Evolutionary conservation across 92 coral and sea anemone genomes (phyloP).

Genomic region (Chrysogorgia sp.): DNA sequence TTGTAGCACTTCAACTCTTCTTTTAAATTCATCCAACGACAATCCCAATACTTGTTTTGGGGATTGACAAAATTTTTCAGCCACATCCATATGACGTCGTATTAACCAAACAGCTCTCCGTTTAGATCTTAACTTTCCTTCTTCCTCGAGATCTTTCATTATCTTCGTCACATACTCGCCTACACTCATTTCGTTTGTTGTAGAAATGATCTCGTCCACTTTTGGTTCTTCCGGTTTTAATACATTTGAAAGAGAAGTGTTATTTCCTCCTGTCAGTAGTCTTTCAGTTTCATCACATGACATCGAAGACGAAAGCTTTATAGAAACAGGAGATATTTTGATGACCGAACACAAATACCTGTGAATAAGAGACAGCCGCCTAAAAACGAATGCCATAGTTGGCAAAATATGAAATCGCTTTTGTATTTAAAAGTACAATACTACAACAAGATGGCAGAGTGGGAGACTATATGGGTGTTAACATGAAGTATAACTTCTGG

Average conservation of each 20-base stretch:
- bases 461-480: no score
- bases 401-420: not conserved
- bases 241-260: not conserved
- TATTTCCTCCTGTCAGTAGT: constrained; percentile 47
- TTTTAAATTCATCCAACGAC: constrained; percentile 58
- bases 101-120: constrained; percentile 49
- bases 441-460: no score
- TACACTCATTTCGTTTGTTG: not conserved
- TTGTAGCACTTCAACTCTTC: constrained; percentile 67
- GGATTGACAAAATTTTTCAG: constrained; percentile 53
- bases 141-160: constrained; percentile 31
- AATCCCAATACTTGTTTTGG: constrained; percentile 78
- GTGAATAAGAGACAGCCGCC: not conserved
- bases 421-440: not conserved
- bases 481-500: no score
- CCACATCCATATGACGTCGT: constrained; percentile 51
- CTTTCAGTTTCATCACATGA: no score
- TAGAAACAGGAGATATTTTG: not conserved
- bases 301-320: constrained; percentile 1
- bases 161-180: constrained; percentile 38
- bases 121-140: constrained; percentile 42
- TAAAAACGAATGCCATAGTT: constrained; percentile 14
- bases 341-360: not conserved
- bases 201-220: not conserved
- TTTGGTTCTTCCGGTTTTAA: constrained; percentile 2